These are phyloP conservation scores for Oryzias dopingdopingensis DNA, from an alignment of 2,797 vertebrate genomes.

Conservation along the genomic window DNA sequence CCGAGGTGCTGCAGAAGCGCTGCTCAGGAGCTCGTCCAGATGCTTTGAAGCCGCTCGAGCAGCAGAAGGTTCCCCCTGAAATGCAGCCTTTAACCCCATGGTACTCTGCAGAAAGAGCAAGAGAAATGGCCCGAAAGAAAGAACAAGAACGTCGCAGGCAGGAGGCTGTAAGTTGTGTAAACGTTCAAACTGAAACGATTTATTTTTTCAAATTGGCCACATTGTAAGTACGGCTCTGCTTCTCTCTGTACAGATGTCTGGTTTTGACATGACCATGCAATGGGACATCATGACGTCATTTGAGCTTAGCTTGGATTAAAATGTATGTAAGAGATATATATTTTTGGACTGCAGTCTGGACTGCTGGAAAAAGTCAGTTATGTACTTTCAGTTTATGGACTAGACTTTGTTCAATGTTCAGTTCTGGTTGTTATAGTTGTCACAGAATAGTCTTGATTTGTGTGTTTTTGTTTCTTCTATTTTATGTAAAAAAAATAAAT, in stretches of 20 bases:
- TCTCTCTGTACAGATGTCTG: conserved; percentile 78
- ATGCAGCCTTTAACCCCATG: conserved; percentile 33
- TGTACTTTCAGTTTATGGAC: too few relatives aligned
- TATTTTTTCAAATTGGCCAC: background rate
- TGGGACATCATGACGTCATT: conserved; percentile 90
- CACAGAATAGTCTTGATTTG: too few relatives aligned
- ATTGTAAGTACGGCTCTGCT: background rate
- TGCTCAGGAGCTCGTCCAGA: conserved; percentile 41
- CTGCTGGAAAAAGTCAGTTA: too few relatives aligned
- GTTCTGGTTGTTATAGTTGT: too few relatives aligned
- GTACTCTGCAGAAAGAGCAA: conserved; percentile 59
- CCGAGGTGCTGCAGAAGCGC: conserved; percentile 46
- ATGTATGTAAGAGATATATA: background rate
- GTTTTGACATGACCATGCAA: conserved; percentile 88
- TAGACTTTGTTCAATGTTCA: too few relatives aligned
- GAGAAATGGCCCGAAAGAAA: conserved; percentile 82
- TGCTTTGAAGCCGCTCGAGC: conserved; percentile 36
- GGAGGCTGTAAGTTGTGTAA: conserved; percentile 83
- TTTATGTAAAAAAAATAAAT: too few relatives aligned
- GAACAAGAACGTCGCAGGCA: conserved; percentile 89
- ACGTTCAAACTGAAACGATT: background rate
- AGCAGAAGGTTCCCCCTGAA: conserved; percentile 22
- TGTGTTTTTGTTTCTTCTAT: too few relatives aligned
- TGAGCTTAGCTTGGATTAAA: conserved; percentile 84
- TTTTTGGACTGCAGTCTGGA: too few relatives aligned